Conservation (phyloP, 2,113 vertebrate species). For the Tyto alba region DNA sequence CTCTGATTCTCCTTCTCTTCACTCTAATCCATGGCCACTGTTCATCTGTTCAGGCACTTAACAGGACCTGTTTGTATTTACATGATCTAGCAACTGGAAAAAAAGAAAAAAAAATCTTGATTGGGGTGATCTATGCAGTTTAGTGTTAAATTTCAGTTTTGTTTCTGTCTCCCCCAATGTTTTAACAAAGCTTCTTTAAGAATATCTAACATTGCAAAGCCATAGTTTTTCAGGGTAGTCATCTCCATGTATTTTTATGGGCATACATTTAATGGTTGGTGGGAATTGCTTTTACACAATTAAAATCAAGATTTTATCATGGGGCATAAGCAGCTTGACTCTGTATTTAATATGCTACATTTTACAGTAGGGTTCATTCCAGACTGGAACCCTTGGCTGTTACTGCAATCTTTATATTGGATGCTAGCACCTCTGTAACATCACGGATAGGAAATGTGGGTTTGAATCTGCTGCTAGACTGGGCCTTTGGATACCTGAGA, state of each 20-base stretch:
- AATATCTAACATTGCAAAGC: neutral
- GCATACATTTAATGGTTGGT: neutral
- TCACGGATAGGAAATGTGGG: neutral
- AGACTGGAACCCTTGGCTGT: neutral
- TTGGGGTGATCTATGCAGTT: neutral
- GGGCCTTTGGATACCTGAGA: neutral
- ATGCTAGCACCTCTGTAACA: accelerated
- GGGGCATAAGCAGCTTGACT: neutral
- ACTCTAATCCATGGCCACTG: neutral
- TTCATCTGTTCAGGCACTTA: neutral
- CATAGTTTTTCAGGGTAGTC: neutral
- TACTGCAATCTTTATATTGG: neutral
- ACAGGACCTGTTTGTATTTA: neutral
- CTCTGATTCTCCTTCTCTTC: neutral
- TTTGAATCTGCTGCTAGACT: neutral
- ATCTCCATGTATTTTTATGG: neutral
- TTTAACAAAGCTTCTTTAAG: neutral
- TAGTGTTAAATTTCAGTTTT: neutral
- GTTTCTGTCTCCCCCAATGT: neutral
- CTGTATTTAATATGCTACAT: neutral
- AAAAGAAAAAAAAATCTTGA: neutral
- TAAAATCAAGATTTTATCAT: neutral
- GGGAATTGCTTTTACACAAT: neutral
- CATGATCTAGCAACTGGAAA: neutral
- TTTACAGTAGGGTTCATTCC: neutral